Conservation (phyloP, 2,797 vertebrate genomes). For the Manis crassicaudata region DNA sequence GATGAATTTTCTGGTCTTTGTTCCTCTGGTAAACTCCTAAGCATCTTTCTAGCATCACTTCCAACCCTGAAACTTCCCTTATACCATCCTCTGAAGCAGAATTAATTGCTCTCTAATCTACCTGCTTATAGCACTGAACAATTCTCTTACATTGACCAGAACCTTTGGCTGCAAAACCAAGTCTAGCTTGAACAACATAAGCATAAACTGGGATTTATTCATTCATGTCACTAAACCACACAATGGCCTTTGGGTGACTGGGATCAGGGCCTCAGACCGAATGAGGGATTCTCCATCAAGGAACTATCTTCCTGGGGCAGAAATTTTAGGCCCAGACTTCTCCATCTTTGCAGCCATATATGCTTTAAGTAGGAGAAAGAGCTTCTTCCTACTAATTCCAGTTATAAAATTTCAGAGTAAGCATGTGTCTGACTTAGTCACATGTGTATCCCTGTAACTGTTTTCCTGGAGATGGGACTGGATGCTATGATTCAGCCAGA, state of each 20-base stretch:
- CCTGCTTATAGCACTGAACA: fast-evolving
- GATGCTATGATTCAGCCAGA: not conserved
- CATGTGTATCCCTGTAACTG: not conserved
- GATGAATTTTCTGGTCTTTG: not conserved
- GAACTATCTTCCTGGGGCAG: not conserved
- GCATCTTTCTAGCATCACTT: not conserved
- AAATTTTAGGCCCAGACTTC: not conserved
- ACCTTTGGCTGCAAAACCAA: not conserved
- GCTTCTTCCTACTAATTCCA: not conserved
- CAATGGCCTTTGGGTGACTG: not conserved
- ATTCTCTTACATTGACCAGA: not conserved
- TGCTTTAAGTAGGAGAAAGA: not conserved
- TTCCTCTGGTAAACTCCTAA: not conserved
- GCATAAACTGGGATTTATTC: not conserved
- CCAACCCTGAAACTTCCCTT: not conserved
- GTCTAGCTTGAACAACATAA: not conserved
- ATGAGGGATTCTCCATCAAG: not conserved
- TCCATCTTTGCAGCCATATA: not conserved
- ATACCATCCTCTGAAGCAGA: not conserved
- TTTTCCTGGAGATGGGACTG: not conserved
- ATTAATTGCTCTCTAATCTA: not conserved
- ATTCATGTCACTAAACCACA: not conserved
- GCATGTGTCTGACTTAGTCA: not conserved
- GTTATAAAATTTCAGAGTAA: not conserved
- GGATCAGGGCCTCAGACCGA: not conserved